Evolutionary conservation across 2,888 invertebrate species (phyloP), one percentile per base, ranked within the genome.

Genomic region (Hypena proboscidalis): DNA sequence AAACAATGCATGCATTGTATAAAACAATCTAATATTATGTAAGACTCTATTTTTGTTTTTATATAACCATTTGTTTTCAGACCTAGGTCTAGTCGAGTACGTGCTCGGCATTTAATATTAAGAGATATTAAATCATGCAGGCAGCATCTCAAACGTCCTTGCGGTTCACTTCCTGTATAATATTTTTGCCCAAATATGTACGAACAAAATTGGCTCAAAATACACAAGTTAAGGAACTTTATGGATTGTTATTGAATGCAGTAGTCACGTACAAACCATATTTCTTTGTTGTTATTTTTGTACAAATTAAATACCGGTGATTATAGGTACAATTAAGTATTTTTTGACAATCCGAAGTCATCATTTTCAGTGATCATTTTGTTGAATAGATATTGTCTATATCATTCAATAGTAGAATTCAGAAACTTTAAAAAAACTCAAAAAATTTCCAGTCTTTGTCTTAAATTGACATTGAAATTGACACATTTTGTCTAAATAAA

Each of bases 71-170:
- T 59, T 55, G 34, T 51, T 69, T 69, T 62, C 51, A 55, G 50
- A 46, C n/a, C n/a, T n/a, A n/a, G 37, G 51, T 50, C 54, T 65
- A 62, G 52, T 45, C 38, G 25, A 33, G 38, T 59, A 73, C 74
- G 72, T 74, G 75, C 53, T 56, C 42, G 26, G 70, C 74, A 69
- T 74, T 34, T 50, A 49, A 55, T 25, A 57, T 70, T 59, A 56
- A 47, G 51, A 63, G 61, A 40, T 62, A 58, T 67, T 62, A 65
- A 61, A 59, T 65, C 60, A 75, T 66, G 65, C 71, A 53, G 46
- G 51, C 54, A 53, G 61, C 67, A 67, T 70, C 66, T 61, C 67
- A 73, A 70, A 70, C 68, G 74, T 69, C 77, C 76, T 75, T 77
- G 74, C 37, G 39, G 46, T 45, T 53, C 50, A 40, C 54, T 73